Percentiles rank a stretch among this genome's conserved stretches.
These are phyloP conservation scores for Sisyra nigra DNA, from an alignment of 2,888 invertebrate genomes.

Conservation along the genomic window DNA sequence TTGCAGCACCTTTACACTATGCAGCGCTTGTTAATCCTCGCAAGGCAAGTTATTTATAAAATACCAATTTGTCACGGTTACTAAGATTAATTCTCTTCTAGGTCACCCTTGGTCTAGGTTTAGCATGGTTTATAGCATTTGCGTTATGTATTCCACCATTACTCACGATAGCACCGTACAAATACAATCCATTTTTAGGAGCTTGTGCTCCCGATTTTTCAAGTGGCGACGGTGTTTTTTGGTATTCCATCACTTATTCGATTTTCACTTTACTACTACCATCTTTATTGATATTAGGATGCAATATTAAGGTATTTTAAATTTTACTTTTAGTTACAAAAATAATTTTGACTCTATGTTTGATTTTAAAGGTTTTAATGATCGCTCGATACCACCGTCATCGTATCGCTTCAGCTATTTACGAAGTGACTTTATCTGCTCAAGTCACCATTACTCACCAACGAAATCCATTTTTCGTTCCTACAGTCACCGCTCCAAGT, in stretches of 20 bases:
- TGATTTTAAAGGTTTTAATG: conserved; percentile 34
- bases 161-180: conserved; percentile 39
- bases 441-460: conserved; percentile 74
- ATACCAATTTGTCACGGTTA: not conserved
- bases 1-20: conserved; percentile 65
- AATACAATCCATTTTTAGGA: conserved; percentile 37
- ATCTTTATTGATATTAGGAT: conserved; percentile 48
- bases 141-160: conserved; percentile 46
- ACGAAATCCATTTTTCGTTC: conserved; percentile 59
- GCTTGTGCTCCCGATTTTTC: conserved; percentile 52
- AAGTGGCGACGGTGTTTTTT: conserved; percentile 39
- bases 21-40: conserved; percentile 56
- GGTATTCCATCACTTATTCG: conserved; percentile 49
- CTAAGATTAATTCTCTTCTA: conserved; percentile 20
- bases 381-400: conserved; percentile 62
- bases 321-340: not conserved
- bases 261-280: conserved; percentile 48
- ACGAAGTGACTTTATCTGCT: conserved; percentile 68
- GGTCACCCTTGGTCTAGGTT: conserved; percentile 46
- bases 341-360: not conserved
- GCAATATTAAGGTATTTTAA: conserved; percentile 45
- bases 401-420: conserved; percentile 70
- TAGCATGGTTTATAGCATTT: conserved; percentile 49
- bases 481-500: conserved; percentile 41
- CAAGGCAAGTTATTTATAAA: conserved; percentile 31